Evolutionary conservation across 2,113 vertebrate genomes (phyloP).

Genomic region (Butorides virescens): DNA sequence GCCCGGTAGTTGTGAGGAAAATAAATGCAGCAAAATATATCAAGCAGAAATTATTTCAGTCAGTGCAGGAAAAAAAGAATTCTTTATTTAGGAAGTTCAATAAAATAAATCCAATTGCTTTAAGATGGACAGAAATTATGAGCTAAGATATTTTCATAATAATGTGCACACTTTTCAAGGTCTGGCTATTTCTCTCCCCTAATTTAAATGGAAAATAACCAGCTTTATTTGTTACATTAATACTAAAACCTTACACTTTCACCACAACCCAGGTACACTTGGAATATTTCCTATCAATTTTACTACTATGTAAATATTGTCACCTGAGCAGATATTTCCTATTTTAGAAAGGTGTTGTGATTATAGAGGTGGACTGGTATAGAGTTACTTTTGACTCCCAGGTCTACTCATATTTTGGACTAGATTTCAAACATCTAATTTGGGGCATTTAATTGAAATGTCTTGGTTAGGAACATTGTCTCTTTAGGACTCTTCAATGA

Average conservation of each 20-base stretch:
- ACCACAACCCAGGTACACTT: not conserved
- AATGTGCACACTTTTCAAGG: not conserved
- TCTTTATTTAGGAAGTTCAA: conserved; percentile 9
- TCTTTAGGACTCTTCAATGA: not conserved
- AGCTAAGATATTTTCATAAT: not conserved
- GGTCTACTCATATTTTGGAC: not conserved
- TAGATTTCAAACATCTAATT: not conserved
- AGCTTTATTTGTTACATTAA: not conserved
- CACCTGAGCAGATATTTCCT: not conserved
- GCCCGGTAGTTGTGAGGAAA: conserved; percentile 3
- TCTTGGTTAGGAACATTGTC: not conserved
- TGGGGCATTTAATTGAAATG: not conserved
- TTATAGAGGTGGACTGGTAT: not conserved
- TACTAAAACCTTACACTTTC: not conserved
- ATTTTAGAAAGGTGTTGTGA: not conserved
- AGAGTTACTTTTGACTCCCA: not conserved
- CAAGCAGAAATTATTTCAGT: conserved; percentile 13
- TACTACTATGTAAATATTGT: not conserved
- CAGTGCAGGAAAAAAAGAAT: not conserved
- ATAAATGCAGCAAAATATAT: conserved; percentile 7
- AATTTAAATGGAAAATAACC: not conserved
- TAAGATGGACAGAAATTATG: not conserved
- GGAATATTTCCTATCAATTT: not conserved
- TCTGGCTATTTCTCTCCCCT: not conserved
- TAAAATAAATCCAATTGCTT: not conserved